A percentile compares a stretch with the other conserved stretches of the same genome.
phyloP scores from a whole-genome alignment of 2,797 vertebrate genomes.

The Gymnothorax reevesii region DNA sequence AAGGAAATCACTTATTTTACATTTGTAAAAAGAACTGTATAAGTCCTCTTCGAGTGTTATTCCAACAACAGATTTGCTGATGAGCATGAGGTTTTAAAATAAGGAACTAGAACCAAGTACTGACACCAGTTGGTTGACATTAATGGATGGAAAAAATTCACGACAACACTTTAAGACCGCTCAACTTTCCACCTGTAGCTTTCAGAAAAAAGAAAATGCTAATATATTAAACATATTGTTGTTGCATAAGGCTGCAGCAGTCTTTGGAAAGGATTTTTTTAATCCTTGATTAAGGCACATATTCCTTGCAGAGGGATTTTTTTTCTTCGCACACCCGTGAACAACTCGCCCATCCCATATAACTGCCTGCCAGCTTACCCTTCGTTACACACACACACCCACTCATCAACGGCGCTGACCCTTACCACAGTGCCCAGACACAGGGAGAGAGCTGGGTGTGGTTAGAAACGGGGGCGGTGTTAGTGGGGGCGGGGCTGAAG shows the following conservation, averaged over 20 bases:
- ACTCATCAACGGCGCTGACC: background rate
- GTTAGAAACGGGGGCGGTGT: slow-evolving; percentile 38
- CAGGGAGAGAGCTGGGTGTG: slow-evolving; percentile 43
- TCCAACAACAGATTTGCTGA: no score
- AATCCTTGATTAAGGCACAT: background rate
- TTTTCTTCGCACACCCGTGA: background rate
- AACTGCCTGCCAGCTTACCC: slow-evolving; percentile 25
- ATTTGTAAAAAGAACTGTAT: no score
- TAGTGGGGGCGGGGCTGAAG: slow-evolving; percentile 47
- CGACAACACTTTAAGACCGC: no score
- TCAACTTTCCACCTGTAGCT: no score
- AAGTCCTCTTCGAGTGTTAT: no score
- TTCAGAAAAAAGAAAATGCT: no score
- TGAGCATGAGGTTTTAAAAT: no score
- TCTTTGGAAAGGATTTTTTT: background rate
- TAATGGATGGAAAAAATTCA: no score
- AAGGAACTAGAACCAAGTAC: no score
- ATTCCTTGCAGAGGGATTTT: background rate
- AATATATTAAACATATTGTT: background rate
- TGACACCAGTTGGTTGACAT: no score
- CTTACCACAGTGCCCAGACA: slow-evolving; percentile 40
- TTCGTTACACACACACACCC: slow-evolving; percentile 47
- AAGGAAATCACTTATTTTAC: no score
- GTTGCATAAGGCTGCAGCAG: background rate
- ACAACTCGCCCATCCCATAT: background rate